These are phyloP conservation scores for Pangasius larnaudii DNA, from an alignment of 2,797 vertebrate species.

Conservation along the genomic window DNA sequence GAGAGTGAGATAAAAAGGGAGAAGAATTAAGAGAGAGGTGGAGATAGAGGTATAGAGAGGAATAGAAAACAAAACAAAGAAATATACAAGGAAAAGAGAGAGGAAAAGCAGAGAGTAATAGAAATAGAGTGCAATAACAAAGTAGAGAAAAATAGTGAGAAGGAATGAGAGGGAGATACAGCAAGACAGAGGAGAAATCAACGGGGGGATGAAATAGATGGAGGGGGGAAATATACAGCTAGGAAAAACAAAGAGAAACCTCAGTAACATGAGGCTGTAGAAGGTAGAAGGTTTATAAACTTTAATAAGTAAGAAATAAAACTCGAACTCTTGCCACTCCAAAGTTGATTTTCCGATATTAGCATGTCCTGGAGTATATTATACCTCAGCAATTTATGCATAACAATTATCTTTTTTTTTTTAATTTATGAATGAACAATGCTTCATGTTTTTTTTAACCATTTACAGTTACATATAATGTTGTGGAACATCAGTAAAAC, in stretches of 20 bases:
- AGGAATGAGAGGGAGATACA: not conserved
- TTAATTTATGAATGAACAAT: too few relatives aligned
- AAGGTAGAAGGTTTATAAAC: not conserved
- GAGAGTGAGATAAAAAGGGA: not conserved
- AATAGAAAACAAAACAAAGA: not conserved
- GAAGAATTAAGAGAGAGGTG: conserved; percentile 37
- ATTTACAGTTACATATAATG: too few relatives aligned
- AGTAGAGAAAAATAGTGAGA: not conserved
- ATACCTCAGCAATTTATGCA: too few relatives aligned
- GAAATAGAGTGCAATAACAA: not conserved
- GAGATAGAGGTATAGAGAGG: too few relatives aligned
- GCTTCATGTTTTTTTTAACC: too few relatives aligned
- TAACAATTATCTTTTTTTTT: too few relatives aligned
- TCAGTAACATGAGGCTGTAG: not conserved
- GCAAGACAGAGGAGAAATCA: not conserved
- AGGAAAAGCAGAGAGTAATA: not conserved
- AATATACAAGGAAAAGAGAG: not conserved
- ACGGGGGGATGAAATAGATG: not conserved
- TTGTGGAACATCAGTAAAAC: too few relatives aligned
- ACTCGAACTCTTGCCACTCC: not conserved
- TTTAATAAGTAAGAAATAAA: not conserved
- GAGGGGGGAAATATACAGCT: not conserved
- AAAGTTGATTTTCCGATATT: not conserved
- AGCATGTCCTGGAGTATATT: not conserved
- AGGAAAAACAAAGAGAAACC: not conserved